Percentiles rank a stretch among this genome's conserved stretches.
Conservation (phyloP, 1,140 invertebrate genomes). For the Drosophila murphyi region DNA sequence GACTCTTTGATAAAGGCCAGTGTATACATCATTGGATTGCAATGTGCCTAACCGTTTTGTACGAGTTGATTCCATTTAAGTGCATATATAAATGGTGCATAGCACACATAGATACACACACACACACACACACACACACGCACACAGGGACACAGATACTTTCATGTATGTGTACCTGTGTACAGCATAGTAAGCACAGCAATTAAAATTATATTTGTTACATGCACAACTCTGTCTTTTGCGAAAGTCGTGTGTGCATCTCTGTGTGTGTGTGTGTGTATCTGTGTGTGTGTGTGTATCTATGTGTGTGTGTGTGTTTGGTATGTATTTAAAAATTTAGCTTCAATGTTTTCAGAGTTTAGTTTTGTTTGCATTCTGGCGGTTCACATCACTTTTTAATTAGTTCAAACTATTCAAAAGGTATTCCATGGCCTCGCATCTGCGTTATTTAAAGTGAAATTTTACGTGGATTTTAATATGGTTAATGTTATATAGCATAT, state of each 20-base stretch:
- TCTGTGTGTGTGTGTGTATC: conserved; percentile 36
- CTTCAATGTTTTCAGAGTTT: conserved; percentile 21
- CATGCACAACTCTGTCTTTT: conserved; percentile 37
- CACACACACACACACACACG: too few relatives aligned
- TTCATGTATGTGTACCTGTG: background rate
- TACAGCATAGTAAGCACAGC: conserved; percentile 56
- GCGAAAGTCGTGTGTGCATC: conserved; percentile 5
- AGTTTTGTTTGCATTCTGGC: conserved; percentile 50
- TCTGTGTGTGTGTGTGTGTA: conserved; percentile 31
- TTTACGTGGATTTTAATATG: background rate
- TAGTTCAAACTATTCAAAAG: conserved; percentile 75
- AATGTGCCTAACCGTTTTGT: conserved; percentile 34
- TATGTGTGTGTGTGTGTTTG: background rate
- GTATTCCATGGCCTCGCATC: conserved; percentile 50
- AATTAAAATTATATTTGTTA: conserved; percentile 79
- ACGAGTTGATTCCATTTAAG: conserved; percentile 10
- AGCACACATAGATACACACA: too few relatives aligned
- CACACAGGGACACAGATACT: too few relatives aligned
- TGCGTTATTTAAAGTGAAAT: conserved; percentile 21
- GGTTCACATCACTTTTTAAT: conserved; percentile 73
- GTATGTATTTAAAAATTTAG: too few relatives aligned
- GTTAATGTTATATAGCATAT: background rate
- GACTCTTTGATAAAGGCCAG: conserved; percentile 14
- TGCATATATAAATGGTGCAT: too few relatives aligned
- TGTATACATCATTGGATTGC: conserved; percentile 32